Base-by-base conservation (phyloP, 1,140 invertebrate species). In the Wiebesia pumilae region DNA sequence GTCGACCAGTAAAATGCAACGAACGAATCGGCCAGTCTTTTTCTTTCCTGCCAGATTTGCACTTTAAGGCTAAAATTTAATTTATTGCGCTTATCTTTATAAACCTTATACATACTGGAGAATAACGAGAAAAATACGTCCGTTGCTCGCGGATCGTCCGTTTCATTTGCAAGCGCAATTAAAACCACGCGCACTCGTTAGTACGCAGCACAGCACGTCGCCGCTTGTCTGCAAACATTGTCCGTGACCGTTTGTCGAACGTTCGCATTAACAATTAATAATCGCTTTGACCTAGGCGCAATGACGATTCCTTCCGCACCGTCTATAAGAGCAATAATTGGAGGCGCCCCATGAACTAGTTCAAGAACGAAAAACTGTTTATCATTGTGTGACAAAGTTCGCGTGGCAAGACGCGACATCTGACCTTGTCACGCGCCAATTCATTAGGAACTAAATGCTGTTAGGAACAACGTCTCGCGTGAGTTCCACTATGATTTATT, bases 261-360 rank as follows among this genome's bases (percentile, higher is more conserved):
- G 33, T 54, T 87, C 78, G 86, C 81, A 65, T 27, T 58, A 86
- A 88, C 88, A 88, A 90, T 88, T 88, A 88, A 88, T 81, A 87
- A 82, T 54, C 65, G 33, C 51, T 40, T 78, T 81, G 54, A 81
- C 65, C 7, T 30, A 47, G 33, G 35, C 7, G 33, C 33, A 12
- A 21, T 16, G 30, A 3, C 43, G 51, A 54, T 14, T 62, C 24
- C 58, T 62, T 27, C 24, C 27, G 12, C 16, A 54, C 2, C 9
- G 19, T 19, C 19, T 19, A 2, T 21, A 58, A 58, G 30, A 16
- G 30, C 38, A 43, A 75, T n/a, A 43, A 4, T 12, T 71, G 4
- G 4, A n/a, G 24, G 51, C 24, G 3, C 1, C 27, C 3, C 21
- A 6, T 4, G 58, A 51, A 82, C 27, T n/a, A 40, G 1, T 67